Conservation (phyloP, 2,113 vertebrate species). For the Scomber colias region DNA sequence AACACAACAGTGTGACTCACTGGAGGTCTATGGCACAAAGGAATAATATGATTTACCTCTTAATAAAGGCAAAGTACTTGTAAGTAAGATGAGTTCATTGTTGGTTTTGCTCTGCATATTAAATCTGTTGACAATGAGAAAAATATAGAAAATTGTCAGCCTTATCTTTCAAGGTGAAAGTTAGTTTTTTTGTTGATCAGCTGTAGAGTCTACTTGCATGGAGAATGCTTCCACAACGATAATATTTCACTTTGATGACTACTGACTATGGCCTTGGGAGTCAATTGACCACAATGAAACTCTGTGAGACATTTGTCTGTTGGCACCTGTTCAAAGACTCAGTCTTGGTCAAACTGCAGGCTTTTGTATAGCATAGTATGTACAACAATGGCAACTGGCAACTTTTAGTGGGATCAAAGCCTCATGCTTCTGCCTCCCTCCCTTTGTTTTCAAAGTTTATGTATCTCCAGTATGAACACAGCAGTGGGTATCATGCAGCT, state of each 20-base stretch:
- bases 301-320: slow-evolving; percentile 44
- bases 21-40: no score
- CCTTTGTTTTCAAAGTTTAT: slow-evolving; percentile 71
- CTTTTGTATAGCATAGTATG: slow-evolving; percentile 39
- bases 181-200: not conserved
- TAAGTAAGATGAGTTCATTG: no score
- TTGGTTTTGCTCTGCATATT: no score
- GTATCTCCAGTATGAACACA: slow-evolving; percentile 56
- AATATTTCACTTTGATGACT: slow-evolving; percentile 40
- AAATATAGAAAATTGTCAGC: no score
- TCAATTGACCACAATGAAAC: slow-evolving; percentile 29
- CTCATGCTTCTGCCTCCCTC: slow-evolving; percentile 21
- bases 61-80: no score
- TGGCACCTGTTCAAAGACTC: slow-evolving; percentile 57
- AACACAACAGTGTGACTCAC: no score
- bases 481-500: slow-evolving; percentile 55
- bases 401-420: slow-evolving; percentile 68
- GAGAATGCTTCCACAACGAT: slow-evolving; percentile 19
- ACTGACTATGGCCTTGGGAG: slow-evolving; percentile 17
- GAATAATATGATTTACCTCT: no score
- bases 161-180: not conserved
- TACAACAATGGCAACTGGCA: slow-evolving; percentile 45
- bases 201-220: not conserved
- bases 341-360: slow-evolving; percentile 24
- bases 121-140: no score